phyloP scores from a whole-genome alignment of 2,797 vertebrate genomes.

The Clarias pachynema region DNA sequence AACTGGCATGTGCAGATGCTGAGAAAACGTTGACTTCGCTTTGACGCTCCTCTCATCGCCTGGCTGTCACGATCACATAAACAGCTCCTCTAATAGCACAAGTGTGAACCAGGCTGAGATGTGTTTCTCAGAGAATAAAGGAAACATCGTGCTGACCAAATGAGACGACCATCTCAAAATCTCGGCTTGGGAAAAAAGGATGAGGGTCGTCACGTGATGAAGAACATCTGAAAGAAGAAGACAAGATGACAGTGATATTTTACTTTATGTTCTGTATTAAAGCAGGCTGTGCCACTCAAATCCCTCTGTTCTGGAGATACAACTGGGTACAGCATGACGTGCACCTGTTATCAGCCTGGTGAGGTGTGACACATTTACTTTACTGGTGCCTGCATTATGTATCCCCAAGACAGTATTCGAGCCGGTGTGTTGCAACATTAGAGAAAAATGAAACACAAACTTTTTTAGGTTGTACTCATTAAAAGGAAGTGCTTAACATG shows the following conservation, averaged over 20 bases:
- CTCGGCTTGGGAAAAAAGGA: conserved; percentile 1
- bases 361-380: conserved; percentile 62
- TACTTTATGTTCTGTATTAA: conserved; percentile 6
- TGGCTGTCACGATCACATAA: conserved; percentile 59
- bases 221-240: not conserved
- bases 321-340: conserved; percentile 15
- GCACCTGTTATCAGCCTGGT: conserved; percentile 50
- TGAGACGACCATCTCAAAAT: conserved; percentile 51
- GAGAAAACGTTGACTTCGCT: conserved; percentile 40
- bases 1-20: conserved; percentile 40
- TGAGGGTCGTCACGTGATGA: not conserved
- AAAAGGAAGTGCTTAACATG: conserved; percentile 8
- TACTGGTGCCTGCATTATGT: not conserved
- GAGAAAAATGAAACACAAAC: not conserved
- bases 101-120: conserved; percentile 56
- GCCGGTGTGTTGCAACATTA: not conserved
- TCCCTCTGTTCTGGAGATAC: conserved; percentile 16
- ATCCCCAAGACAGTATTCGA: not conserved
- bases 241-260: not conserved
- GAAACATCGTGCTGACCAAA: conserved; percentile 58
- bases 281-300: conserved; percentile 2
- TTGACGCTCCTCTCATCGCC: conserved; percentile 40
- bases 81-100: conserved; percentile 66
- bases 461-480: not conserved
- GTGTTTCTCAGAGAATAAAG: conserved; percentile 51